These are phyloP conservation scores for Nomada fucata DNA, from an alignment of 2,888 invertebrate genomes.

Conservation along the genomic window DNA sequence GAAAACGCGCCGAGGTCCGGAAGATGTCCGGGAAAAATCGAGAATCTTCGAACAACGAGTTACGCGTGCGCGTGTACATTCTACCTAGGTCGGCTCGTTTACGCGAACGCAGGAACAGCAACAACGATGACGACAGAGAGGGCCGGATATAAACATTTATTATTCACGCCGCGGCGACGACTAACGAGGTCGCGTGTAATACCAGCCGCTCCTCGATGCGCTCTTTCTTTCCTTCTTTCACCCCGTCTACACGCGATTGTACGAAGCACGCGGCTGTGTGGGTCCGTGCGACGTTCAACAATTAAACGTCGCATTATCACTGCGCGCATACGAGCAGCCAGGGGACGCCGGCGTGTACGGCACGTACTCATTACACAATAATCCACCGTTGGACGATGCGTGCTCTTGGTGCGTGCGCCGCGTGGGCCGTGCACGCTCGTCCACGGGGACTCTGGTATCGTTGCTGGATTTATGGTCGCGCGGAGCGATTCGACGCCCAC, in stretches of 20 bases:
- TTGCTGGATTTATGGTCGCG: constrained; percentile 49
- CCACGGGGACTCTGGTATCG: constrained; percentile 43
- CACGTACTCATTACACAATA: constrained; percentile 68
- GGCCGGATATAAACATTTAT: constrained; percentile 78
- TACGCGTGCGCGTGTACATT: no score
- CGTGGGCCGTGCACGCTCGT: constrained; percentile 41
- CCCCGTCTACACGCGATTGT: constrained; percentile 21
- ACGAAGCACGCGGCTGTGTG: neutral
- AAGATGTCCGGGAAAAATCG: neutral
- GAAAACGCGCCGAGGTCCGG: neutral
- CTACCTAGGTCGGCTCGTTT: constrained; percentile 56
- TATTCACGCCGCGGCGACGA: constrained; percentile 76
- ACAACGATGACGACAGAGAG: constrained; percentile 60
- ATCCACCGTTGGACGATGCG: constrained; percentile 48
- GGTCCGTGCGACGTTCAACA: constrained; percentile 71
- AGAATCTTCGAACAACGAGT: constrained; percentile 40
- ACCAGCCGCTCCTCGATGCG: constrained; percentile 48
- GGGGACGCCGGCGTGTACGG: constrained; percentile 43
- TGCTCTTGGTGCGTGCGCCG: constrained; percentile 34
- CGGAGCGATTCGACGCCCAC: constrained; percentile 52
- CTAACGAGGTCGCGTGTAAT: constrained; percentile 78
- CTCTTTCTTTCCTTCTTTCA: constrained; percentile 11
- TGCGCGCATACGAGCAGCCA: constrained; percentile 55
- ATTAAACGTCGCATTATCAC: constrained; percentile 74
- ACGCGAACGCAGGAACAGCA: constrained; percentile 59